phyloP scores from a whole-genome alignment of 2,113 vertebrate genomes.

The Scalopus aquaticus region DNA sequence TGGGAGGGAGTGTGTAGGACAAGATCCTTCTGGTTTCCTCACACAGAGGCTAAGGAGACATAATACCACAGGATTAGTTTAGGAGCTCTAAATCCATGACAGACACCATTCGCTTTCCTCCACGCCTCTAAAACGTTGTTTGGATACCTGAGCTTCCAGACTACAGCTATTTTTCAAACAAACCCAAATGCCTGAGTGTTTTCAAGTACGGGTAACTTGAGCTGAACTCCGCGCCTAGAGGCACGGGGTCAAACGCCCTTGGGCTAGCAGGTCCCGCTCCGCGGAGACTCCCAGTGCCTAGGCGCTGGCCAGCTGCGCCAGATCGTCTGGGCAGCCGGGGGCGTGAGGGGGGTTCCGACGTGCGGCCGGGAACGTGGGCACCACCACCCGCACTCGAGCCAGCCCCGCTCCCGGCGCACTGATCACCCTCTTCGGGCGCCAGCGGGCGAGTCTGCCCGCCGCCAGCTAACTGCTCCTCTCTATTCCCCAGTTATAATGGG shows the following conservation, averaged over 20 bases:
- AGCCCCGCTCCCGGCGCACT: background rate
- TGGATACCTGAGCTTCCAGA: background rate
- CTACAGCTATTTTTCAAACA: background rate
- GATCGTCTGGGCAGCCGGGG: background rate
- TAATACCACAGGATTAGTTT: background rate
- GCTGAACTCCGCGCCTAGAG: rapidly evolving
- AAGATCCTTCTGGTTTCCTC: background rate
- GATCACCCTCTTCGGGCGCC: no score
- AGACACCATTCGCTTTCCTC: background rate
- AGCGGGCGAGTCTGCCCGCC: background rate
- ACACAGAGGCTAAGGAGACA: background rate
- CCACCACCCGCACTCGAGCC: background rate
- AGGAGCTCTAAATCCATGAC: background rate
- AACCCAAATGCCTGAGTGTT: background rate
- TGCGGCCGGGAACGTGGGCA: background rate
- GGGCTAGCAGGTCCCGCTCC: background rate
- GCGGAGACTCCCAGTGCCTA: rapidly evolving
- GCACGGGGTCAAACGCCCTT: rapidly evolving
- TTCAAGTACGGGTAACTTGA: no score
- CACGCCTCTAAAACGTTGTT: background rate
- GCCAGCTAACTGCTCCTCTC: background rate
- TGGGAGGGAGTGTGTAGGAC: no score
- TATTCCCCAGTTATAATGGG: background rate
- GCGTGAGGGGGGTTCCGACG: background rate
- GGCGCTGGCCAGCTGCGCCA: background rate